A percentile compares a stretch with the other conserved stretches of the same genome.
Evolutionary conservation across 2,888 invertebrate genomes (phyloP).

Genomic region (Ormyrus nitidulus): DNA sequence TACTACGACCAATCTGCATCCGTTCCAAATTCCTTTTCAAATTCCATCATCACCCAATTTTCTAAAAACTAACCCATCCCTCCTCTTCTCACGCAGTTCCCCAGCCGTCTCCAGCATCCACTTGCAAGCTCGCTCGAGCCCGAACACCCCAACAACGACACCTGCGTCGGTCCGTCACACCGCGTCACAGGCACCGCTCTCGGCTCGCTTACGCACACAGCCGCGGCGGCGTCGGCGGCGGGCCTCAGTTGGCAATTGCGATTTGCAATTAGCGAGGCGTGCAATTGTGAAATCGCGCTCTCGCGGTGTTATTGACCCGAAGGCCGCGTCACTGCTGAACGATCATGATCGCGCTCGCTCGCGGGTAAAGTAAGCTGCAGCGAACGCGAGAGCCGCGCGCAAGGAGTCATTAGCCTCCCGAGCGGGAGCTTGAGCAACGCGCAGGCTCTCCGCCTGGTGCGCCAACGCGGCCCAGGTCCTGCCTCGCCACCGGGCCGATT

Average conservation of each 20-base stretch:
- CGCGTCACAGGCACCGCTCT: too few species aligned
- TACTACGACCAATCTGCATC: too few species aligned
- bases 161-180: too few species aligned
- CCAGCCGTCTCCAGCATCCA: too few species aligned
- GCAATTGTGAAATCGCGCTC: constrained; percentile 71
- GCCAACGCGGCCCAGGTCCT: too few species aligned
- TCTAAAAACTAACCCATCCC: too few species aligned
- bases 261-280: constrained; percentile 71
- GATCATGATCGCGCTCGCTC: neutral
- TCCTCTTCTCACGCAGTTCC: too few species aligned
- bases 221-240: constrained; percentile 15
- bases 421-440: constrained; percentile 1
- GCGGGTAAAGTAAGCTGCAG: constrained; percentile 10
- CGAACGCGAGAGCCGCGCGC: constrained; percentile 33
- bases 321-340: constrained; percentile 55
- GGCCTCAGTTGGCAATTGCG: constrained; percentile 62
- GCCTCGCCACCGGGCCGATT: too few species aligned
- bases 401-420: constrained; percentile 49
- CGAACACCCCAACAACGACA: too few species aligned
- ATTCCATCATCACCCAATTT: neutral
- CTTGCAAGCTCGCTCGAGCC: too few species aligned
- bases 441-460: too few species aligned
- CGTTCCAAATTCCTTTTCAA: too few species aligned
- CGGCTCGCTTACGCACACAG: neutral
- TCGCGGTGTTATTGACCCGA: constrained; percentile 70